Evolutionary conservation across 2,888 invertebrate genomes (phyloP).

Genomic region (Spilosoma lubricipeda): DNA sequence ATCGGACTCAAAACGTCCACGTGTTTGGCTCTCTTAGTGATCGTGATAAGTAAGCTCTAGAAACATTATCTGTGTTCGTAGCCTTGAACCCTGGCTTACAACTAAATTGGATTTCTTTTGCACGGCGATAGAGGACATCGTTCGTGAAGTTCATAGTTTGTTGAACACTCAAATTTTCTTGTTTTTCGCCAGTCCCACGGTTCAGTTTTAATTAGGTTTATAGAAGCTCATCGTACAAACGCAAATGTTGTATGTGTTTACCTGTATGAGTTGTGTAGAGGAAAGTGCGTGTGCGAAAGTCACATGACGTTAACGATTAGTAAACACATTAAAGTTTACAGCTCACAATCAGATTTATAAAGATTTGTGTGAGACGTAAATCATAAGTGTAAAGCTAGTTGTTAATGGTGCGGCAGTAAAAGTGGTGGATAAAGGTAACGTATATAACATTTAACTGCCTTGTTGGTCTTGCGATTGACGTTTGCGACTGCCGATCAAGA

Average conservation of each 20-base stretch:
- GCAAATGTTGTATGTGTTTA: background rate
- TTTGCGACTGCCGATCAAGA: too few relatives aligned
- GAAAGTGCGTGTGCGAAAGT: background rate
- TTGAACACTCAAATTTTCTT: background rate
- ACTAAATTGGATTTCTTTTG: background rate
- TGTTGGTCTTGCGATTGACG: too few relatives aligned
- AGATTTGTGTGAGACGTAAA: constrained; percentile 11
- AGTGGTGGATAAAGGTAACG: background rate
- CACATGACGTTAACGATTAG: constrained; percentile 1
- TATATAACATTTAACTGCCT: too few relatives aligned
- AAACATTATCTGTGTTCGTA: background rate
- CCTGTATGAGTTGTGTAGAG: background rate
- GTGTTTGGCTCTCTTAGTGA: background rate
- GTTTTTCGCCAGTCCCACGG: background rate
- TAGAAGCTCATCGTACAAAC: background rate
- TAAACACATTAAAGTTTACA: constrained; percentile 18
- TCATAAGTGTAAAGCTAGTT: constrained; percentile 6
- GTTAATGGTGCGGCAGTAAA: background rate
- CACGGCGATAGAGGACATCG: background rate
- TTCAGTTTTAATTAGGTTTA: constrained; percentile 2
- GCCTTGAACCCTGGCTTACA: background rate
- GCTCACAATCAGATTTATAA: constrained; percentile 10
- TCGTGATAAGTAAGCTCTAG: background rate
- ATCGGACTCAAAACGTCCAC: background rate
- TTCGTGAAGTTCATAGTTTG: background rate